Base-by-base conservation (phyloP, 2,113 vertebrate species). In the Camelus bactrianus region DNA sequence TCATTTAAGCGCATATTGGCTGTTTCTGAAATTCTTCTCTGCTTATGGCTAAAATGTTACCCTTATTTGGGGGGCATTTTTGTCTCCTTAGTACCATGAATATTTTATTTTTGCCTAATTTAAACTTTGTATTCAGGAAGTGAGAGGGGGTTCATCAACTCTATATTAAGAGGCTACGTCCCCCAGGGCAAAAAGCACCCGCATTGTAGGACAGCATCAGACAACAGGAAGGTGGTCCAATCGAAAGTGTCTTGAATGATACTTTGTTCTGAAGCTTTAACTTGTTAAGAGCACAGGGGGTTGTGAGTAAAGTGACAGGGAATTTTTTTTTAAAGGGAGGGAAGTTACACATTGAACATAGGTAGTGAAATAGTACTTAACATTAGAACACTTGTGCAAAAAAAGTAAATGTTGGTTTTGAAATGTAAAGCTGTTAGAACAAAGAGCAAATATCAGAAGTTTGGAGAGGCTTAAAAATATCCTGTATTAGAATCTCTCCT, bases 31-130 rank as follows among this genome's bases (percentile, higher is more conserved):
- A 95, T 38, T 81, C 67, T 95, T 97, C 89, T 97, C 75, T 97
- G 93, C 92, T 98, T 95, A 97, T 0, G 12, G 48, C 50, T 95
- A 98, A 97, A 98, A 97, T 96, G 52, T 97, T 48, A 97, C 93
- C 96, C 96, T 98, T 96, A 94, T 96, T 46, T 89, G 60, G 30
- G 24, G 20, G 0, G 0, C 46, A 88, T 93, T 95, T 94, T 96
- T 76, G 97, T 92, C 7, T 91, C 52, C 56, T 93, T 86, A 88
- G 32, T 56, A 70, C 16, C 22, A 54, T 4, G 35, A 72, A 64
- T 46, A 83, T 89, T 94, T 91, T 96, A 73, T 82, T 80, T 89
- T 35, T 52, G 46, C 52, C 58, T 95, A 67, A 91, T 76, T 24
- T 67, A n/a, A 91, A 67, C 73, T 60, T 26, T 80, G 91, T 89